Conservation (phyloP, 92 coral and sea anemone genomes). For the Zoanthus sansibaricus region DNA sequence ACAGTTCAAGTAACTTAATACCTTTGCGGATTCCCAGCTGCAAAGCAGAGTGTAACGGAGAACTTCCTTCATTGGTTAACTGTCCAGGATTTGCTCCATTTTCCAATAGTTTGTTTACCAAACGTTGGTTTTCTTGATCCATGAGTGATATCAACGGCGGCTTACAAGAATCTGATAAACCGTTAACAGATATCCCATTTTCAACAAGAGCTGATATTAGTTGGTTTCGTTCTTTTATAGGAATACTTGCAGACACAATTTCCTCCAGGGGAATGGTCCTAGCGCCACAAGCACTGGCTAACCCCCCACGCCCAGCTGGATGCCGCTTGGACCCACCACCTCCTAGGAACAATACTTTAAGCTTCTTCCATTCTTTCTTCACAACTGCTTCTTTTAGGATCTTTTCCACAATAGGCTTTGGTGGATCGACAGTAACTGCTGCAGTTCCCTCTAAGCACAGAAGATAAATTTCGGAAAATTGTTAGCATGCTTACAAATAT, state of each 20-base stretch:
- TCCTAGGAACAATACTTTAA: constrained; percentile 78
- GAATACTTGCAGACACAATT: constrained; percentile 53
- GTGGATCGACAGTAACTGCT: constrained; percentile 63
- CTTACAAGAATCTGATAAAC: constrained; percentile 59
- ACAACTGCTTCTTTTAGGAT: constrained; percentile 52
- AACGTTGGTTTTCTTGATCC: constrained; percentile 44
- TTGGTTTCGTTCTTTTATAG: constrained; percentile 31
- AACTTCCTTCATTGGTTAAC: constrained; percentile 50
- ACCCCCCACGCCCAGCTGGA: constrained; percentile 73
- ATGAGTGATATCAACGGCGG: constrained; percentile 70
- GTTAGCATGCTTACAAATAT: not conserved
- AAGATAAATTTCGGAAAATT: not conserved
- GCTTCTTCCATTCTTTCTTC: constrained; percentile 72
- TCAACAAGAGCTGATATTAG: constrained; percentile 70
- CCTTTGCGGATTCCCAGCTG: constrained; percentile 69
- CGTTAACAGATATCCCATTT: constrained; percentile 76
- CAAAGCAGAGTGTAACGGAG: constrained; percentile 79
- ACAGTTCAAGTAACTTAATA: not conserved
- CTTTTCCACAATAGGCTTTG: constrained; percentile 48
- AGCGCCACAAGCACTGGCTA: constrained; percentile 72
- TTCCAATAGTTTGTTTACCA: constrained; percentile 69
- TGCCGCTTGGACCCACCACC: constrained; percentile 80
- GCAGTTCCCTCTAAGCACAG: constrained; percentile 69
- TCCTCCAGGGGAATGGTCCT: constrained; percentile 73
- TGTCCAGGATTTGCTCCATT: constrained; percentile 77